A percentile compares a stretch with the other conserved stretches of the same genome.
phyloP scores from a whole-genome alignment of 2,113 vertebrate genomes.

The Stegastes partitus region DNA sequence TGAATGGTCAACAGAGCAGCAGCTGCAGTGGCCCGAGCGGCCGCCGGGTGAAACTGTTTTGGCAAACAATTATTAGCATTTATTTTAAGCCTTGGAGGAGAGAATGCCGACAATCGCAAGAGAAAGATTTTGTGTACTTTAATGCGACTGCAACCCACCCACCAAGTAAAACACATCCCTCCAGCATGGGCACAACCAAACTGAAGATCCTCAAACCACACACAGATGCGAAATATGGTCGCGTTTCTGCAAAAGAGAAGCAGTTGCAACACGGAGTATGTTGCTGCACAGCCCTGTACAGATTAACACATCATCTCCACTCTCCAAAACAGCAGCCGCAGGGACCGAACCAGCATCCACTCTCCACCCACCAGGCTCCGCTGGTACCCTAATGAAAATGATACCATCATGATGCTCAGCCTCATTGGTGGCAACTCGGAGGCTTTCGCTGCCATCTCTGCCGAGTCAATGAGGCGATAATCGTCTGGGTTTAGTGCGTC shows the following conservation, averaged over 20 bases:
- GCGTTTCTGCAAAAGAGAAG: background rate
- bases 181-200: background rate
- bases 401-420: conserved; percentile 36
- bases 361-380: conserved; percentile 57
- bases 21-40: conserved; percentile 11
- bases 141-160: background rate
- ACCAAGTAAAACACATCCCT: background rate
- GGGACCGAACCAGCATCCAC: conserved; percentile 41
- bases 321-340: conserved; percentile 34
- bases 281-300: background rate
- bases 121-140: background rate
- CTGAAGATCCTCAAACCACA: background rate
- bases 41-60: conserved; percentile 20
- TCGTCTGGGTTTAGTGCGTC: conserved; percentile 15
- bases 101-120: background rate
- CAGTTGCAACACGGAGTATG: background rate
- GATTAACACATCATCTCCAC: conserved; percentile 43
- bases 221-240: background rate
- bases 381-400: conserved; percentile 55
- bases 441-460: conserved; percentile 21
- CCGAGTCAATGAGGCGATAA: conserved; percentile 27
- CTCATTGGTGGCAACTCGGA: conserved; percentile 41
- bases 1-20: conserved; percentile 61
- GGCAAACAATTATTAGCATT: conserved; percentile 56
- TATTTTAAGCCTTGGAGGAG: conserved; percentile 45